phyloP scores from a whole-genome alignment of 2,797 vertebrate genomes.

The Linurgus olivaceus region DNA sequence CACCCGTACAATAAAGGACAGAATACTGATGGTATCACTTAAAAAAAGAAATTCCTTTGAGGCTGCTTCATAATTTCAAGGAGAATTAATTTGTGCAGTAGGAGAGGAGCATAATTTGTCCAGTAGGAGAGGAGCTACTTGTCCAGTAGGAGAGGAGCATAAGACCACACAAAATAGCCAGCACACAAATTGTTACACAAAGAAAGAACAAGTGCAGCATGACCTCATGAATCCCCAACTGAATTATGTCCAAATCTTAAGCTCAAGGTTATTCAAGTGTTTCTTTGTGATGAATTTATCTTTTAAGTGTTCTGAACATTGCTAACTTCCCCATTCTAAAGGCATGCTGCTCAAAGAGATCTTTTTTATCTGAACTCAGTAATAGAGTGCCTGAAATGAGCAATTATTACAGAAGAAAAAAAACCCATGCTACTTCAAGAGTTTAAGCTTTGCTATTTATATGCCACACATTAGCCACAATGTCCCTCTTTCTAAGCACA shows the following conservation, averaged over 20 bases:
- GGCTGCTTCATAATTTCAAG: not conserved
- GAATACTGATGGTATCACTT: not conserved
- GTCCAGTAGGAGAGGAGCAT: not conserved
- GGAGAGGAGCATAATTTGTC: not conserved
- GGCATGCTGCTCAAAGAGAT: not conserved
- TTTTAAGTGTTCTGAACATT: not conserved
- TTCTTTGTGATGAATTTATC: not conserved
- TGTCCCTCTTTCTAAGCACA: not conserved
- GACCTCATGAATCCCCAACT: not conserved
- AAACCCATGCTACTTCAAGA: not conserved
- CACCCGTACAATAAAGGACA: not conserved
- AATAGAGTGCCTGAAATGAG: not conserved
- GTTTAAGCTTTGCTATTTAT: not conserved
- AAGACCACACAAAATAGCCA: not conserved
- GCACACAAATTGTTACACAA: not conserved
- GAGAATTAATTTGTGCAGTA: not conserved
- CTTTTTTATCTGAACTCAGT: not conserved
- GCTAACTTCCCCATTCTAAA: not conserved
- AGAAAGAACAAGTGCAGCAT: not conserved
- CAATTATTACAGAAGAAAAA: not conserved
- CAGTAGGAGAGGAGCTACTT: not conserved
- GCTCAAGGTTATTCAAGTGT: not conserved
- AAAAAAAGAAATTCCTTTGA: not conserved
- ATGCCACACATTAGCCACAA: not conserved
- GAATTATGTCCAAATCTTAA: not conserved